Base-by-base conservation (phyloP, 2,797 vertebrate species). In the Cossypha niveicapilla region DNA sequence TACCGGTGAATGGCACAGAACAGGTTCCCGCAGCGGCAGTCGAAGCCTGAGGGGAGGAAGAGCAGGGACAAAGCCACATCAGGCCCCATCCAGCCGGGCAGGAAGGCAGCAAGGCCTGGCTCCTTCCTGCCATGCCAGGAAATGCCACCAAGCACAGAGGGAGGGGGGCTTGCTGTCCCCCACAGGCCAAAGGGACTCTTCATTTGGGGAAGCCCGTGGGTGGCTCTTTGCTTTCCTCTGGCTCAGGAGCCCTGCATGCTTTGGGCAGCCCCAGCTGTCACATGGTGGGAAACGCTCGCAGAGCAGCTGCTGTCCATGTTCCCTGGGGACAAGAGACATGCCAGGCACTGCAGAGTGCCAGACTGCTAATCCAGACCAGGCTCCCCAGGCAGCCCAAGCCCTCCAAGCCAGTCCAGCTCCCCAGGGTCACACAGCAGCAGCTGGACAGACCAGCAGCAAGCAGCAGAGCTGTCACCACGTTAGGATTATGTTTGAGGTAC, bases 1-100 rank as follows among this genome's bases (percentile, higher is more conserved):
- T 99, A 99, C 90, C 98, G 98, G 96, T 99, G 98, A 63, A 99
- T 97, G 95, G 98, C 98, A 94, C 98, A 99, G 97, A 99, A 99
- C 91, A 99, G 97, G 97, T 99, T 98, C 87, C 98, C 98, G 5
- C 98, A 99, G 98, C 98, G 98, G 96, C 98, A 99, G 98, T 99
- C 98, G 5, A 99, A 99, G 94, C 98, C 98, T 99, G 96, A 5
- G 39, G 73, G 80, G 74, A 88, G 27, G 30, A 82, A 80, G 27
- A 88, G 54, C 78, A 72, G 41, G 71, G 39, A 90, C 21, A 71
- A 76, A 76, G 56, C 47, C 11, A 1, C 0, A 4, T 91, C 19
- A 86, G 61, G 10, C 35, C 17, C 27, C 3, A 7, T 34, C 21
- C 57, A 75, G 30, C 54, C 8, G 19, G 72, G 93, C 39, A 66